Percentiles rank a stretch among this genome's conserved stretches.
phyloP scores from a whole-genome alignment of 1,140 invertebrate genomes.

The Acromyrmex charruanus region DNA sequence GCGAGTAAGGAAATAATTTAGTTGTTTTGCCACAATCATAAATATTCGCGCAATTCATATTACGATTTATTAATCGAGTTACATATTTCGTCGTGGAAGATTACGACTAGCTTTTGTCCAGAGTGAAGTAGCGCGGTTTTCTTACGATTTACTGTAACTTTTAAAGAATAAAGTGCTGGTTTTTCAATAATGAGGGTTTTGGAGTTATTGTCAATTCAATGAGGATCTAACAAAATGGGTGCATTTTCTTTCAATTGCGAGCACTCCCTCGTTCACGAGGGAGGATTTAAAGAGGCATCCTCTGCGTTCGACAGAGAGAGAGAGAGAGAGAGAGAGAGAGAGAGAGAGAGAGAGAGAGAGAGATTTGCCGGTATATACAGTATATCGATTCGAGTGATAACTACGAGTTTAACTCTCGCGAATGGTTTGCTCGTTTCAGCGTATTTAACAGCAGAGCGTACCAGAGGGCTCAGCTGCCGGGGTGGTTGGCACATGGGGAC shows the following conservation, averaged over 20 bases:
- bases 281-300: constrained; percentile 72
- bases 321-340: neutral
- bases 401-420: constrained; percentile 77
- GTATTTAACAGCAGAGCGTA: constrained; percentile 76
- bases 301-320: constrained; percentile 57
- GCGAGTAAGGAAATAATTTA: constrained; percentile 63
- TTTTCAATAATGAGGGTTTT: constrained; percentile 7
- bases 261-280: constrained; percentile 58
- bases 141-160: neutral
- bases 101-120: neutral
- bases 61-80: constrained; percentile 48
- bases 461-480: constrained; percentile 71
- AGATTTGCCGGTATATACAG: constrained; percentile 1
- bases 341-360: neutral
- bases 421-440: constrained; percentile 76
- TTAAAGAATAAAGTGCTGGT: neutral
- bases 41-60: constrained; percentile 34
- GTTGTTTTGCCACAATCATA: constrained; percentile 54
- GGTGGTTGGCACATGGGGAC: constrained; percentile 76
- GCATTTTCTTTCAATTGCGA: constrained; percentile 75
- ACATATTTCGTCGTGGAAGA: constrained; percentile 23
- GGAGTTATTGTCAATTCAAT: constrained; percentile 55
- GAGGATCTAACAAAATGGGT: constrained; percentile 66
- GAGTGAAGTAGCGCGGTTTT: neutral
- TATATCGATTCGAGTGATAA: constrained; percentile 77